A percentile compares a stretch with the other conserved stretches of the same genome.
Conservation (phyloP, 2,797 vertebrate genomes). For the Nannoperca australis region DNA sequence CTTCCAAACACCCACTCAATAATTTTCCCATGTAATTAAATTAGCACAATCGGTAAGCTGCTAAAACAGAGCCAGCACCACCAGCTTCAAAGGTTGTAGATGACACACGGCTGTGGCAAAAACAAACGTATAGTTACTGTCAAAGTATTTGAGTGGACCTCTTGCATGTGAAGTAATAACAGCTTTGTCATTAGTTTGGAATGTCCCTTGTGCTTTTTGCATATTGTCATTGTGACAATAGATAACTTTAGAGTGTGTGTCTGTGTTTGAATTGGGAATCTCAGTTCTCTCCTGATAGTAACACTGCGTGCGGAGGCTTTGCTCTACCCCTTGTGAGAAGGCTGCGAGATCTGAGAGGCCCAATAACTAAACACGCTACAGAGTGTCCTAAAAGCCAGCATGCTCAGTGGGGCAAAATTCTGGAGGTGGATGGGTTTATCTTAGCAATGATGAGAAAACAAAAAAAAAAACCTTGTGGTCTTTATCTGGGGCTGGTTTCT, state of each 20-base stretch:
- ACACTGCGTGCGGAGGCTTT: conserved; percentile 4
- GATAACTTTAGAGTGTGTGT: background rate
- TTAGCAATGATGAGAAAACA: conserved; percentile 44
- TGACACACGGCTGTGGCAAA: background rate
- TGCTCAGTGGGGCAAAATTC: conserved; percentile 55
- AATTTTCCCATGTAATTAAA: conserved; percentile 55
- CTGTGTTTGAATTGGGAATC: conserved; percentile 30
- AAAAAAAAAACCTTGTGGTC: conserved; percentile 62
- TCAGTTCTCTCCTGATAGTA: conserved; percentile 22
- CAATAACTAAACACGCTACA: conserved; percentile 61
- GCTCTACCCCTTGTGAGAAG: conserved; percentile 32
- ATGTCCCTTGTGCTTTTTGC: background rate
- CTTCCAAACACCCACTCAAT: conserved; percentile 52
- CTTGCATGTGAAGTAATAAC: background rate
- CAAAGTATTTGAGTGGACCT: background rate
- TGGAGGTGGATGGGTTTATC: conserved; percentile 66
- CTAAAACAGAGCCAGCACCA: conserved; percentile 35
- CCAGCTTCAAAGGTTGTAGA: conserved; percentile 35
- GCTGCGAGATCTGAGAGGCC: conserved; percentile 54
- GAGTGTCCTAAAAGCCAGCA: conserved; percentile 60
- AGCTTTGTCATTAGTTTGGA: background rate
- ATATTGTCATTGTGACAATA: background rate
- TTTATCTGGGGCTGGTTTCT: conserved; percentile 64
- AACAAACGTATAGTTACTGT: background rate
- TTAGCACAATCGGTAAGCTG: conserved; percentile 44